Conservation (phyloP, 2,888 invertebrate genomes). For the Fragum sueziense region DNA sequence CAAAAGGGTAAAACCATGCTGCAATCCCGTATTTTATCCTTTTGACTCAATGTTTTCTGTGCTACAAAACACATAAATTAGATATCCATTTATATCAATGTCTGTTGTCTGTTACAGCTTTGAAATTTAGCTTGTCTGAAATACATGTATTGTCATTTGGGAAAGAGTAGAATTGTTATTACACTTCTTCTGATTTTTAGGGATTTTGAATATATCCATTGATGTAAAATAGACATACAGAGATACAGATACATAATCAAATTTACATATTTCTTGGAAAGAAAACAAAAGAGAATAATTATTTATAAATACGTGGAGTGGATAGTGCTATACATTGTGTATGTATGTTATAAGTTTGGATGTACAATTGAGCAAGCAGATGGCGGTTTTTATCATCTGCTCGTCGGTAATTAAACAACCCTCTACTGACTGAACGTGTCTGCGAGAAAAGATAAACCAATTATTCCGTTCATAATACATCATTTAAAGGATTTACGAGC, state of each 20-base stretch:
- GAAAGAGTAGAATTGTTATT: too few species aligned
- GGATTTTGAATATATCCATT: not conserved
- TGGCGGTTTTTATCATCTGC: slow-evolving; percentile 54
- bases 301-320: not conserved
- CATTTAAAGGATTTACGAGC: slow-evolving; percentile 51
- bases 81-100: too few species aligned
- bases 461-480: slow-evolving; percentile 54
- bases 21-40: too few species aligned
- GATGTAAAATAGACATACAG: not conserved
- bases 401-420: slow-evolving; percentile 43
- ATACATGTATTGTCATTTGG: too few species aligned
- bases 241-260: not conserved
- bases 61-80: too few species aligned
- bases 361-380: slow-evolving; percentile 37
- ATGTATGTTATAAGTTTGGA: slow-evolving; percentile 21
- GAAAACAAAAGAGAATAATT: not conserved
- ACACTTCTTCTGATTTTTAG: not conserved
- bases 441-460: slow-evolving; percentile 51
- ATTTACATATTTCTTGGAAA: too few species aligned
- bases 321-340: not conserved
- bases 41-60: too few species aligned
- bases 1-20: too few species aligned
- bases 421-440: slow-evolving; percentile 29
- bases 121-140: too few species aligned
- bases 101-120: too few species aligned